A percentile compares a stretch with the other conserved stretches of the same genome.
phyloP scores from a whole-genome alignment of 2,888 invertebrate species.

The Sarcophaga subvicina region DNA sequence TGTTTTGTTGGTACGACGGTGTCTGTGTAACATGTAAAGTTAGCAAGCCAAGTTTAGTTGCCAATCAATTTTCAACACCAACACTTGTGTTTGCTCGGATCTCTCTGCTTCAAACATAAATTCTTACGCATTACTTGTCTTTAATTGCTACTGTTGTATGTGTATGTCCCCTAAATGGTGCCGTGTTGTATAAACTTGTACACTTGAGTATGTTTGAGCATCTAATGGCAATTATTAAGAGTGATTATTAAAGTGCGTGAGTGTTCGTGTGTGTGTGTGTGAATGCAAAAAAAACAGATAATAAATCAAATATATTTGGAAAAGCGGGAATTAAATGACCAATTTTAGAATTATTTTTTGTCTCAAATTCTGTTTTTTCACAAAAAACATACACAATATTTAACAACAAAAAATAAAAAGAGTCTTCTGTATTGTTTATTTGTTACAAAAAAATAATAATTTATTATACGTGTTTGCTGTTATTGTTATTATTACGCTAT shows the following conservation, averaged over 20 bases:
- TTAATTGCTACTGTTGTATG: conserved; percentile 22
- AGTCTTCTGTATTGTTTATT: not conserved
- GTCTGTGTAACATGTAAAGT: conserved; percentile 44
- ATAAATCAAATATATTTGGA: conserved; percentile 11
- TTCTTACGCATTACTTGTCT: conserved; percentile 36
- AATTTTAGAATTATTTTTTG: too few species aligned
- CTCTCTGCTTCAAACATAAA: conserved; percentile 9
- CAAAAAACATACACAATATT: not conserved
- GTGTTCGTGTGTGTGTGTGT: not conserved
- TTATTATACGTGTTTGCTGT: not conserved
- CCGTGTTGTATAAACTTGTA: conserved; percentile 17
- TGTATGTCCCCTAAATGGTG: not conserved
- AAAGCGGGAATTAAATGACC: conserved; percentile 1
- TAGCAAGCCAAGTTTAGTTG: conserved; percentile 63
- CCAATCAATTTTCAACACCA: conserved; percentile 63
- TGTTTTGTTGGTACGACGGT: not conserved
- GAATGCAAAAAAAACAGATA: conserved; percentile 5
- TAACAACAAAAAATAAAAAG: not conserved
- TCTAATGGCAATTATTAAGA: not conserved
- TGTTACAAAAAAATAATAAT: not conserved
- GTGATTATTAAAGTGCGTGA: conserved; percentile 19
- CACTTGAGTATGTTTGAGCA: conserved; percentile 2
- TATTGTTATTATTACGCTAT: not conserved
- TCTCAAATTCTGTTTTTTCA: too few species aligned
- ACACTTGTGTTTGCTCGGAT: conserved; percentile 55